Conservation (phyloP, 2,797 vertebrate species). For the Gobionotothen gibberifrons region DNA sequence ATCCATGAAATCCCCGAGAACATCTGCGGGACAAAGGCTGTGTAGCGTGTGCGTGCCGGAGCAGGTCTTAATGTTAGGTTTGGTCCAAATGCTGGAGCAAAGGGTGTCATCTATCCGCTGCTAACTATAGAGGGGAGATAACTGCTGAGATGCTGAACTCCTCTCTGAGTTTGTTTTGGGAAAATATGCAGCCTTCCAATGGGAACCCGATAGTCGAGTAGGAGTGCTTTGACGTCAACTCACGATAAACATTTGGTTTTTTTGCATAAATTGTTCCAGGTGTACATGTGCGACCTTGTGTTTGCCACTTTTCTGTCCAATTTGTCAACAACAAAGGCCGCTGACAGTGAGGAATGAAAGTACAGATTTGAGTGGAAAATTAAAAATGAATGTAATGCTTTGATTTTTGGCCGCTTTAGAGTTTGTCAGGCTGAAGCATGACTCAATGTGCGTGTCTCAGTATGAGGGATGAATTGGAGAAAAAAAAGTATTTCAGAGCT, state of each 20-base stretch:
- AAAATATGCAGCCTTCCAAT: conserved; percentile 15
- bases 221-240: conserved; percentile 15
- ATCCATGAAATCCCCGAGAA: conserved; percentile 53
- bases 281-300: conserved; percentile 23
- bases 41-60: conserved; percentile 42
- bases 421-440: background rate
- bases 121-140: conserved; percentile 62
- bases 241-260: background rate
- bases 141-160: conserved; percentile 14
- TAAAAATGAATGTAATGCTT: background rate
- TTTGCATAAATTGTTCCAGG: conserved; percentile 8
- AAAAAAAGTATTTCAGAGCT: background rate
- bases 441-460: conserved; percentile 47
- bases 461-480: conserved; percentile 32
- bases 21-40: conserved; percentile 53
- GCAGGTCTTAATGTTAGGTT: conserved; percentile 59
- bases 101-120: conserved; percentile 56
- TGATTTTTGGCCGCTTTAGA: background rate
- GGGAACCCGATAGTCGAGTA: conserved; percentile 4
- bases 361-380: background rate
- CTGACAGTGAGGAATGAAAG: background rate
- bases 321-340: background rate
- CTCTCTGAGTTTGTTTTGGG: conserved; percentile 48
- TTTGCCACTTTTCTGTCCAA: conserved; percentile 5
- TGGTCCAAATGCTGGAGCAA: conserved; percentile 17